A percentile compares a stretch with the other conserved stretches of the same genome.
Evolutionary conservation across 2,888 invertebrate genomes (phyloP).

Genomic region (Zygothrica quintamaculata): DNA sequence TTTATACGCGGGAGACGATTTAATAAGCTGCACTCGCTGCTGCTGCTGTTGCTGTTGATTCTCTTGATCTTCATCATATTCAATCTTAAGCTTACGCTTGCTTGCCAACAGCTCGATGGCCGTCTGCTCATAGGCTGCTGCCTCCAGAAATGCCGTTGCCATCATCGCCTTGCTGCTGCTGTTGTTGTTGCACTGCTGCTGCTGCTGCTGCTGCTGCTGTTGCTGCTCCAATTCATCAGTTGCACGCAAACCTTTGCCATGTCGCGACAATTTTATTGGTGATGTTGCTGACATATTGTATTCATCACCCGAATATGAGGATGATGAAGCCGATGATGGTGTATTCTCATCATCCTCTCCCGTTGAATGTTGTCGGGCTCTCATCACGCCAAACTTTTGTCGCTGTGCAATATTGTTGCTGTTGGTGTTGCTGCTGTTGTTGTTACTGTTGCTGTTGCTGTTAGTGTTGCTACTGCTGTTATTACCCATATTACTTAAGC

Average conservation of each 20-base stretch:
- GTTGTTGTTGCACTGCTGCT: conserved; percentile 40
- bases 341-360: conserved; percentile 82
- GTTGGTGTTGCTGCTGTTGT: conserved; percentile 27
- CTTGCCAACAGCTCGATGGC: conserved; percentile 73
- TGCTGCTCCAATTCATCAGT: conserved; percentile 41
- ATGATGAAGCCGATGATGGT: conserved; percentile 80
- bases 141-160: conserved; percentile 69
- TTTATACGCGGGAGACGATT: conserved; percentile 85
- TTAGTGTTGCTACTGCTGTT: conserved; percentile 36
- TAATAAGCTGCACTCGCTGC: conserved; percentile 84
- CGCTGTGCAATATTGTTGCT: conserved; percentile 49
- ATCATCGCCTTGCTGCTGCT: conserved; percentile 82
- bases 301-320: conserved; percentile 70
- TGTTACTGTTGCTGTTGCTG: conserved; percentile 48
- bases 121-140: conserved; percentile 68
- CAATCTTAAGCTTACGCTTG: conserved; percentile 72
- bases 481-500: conserved; percentile 78
- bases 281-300: conserved; percentile 63
- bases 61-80: conserved; percentile 78
- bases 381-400: conserved; percentile 62
- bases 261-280: conserved; percentile 71
- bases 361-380: conserved; percentile 78
- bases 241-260: conserved; percentile 60
- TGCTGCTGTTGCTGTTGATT: conserved; percentile 71
- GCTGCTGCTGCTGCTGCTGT: conserved; percentile 49